These are phyloP conservation scores for Drosophila arizonae DNA, from an alignment of 1,140 invertebrate genomes.

Conservation along the genomic window DNA sequence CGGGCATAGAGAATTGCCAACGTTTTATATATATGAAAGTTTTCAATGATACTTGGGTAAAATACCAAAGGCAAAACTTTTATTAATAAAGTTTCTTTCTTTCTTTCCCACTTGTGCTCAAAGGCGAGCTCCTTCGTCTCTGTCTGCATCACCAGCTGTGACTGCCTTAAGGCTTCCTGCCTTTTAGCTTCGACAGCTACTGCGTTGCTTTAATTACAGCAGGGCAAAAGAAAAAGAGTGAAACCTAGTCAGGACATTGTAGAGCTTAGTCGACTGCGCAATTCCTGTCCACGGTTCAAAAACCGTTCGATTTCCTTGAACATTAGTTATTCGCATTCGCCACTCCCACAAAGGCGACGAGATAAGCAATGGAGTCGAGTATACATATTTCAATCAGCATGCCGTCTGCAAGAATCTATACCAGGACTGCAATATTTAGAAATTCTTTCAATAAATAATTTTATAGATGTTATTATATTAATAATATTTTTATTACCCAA, in stretches of 20 bases:
- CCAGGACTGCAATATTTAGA: too few relatives aligned
- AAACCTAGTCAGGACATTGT: constrained; percentile 39
- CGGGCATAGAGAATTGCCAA: constrained; percentile 48
- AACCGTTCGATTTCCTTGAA: too few relatives aligned
- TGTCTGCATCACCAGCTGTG: constrained; percentile 10
- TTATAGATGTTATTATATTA: too few relatives aligned
- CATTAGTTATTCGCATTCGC: too few relatives aligned
- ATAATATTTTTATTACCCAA: too few relatives aligned
- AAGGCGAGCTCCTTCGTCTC: constrained; percentile 6
- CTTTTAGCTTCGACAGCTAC: constrained; percentile 46
- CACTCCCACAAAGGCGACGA: too few relatives aligned
- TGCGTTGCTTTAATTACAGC: constrained; percentile 69
- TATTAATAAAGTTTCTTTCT: constrained; percentile 80
- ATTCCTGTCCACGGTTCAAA: constrained; percentile 33
- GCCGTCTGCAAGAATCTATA: too few relatives aligned
- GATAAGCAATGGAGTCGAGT: too few relatives aligned
- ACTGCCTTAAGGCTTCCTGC: constrained; percentile 52
- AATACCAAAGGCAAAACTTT: constrained; percentile 80
- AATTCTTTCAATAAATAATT: too few relatives aligned
- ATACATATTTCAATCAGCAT: too few relatives aligned
- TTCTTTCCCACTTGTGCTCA: constrained; percentile 34
- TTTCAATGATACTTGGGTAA: constrained; percentile 78
- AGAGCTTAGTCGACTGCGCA: constrained; percentile 8
- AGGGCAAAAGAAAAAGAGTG: constrained; percentile 2
- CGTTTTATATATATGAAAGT: constrained; percentile 75